These are phyloP conservation scores for Phylloscopus whistleri DNA, from an alignment of 2,113 vertebrate species.

Conservation along the genomic window DNA sequence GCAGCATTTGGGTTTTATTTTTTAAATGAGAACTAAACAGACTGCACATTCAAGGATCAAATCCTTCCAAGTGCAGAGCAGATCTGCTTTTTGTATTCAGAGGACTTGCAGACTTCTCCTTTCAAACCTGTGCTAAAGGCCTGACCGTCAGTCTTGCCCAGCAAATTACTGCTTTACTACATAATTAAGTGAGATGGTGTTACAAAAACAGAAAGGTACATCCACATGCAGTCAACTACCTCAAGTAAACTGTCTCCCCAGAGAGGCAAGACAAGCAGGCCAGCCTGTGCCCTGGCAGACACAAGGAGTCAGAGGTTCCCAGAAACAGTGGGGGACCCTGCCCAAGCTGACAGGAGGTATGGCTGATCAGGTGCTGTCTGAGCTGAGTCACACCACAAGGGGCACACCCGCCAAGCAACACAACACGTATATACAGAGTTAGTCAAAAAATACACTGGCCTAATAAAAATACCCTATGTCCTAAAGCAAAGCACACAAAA, in stretches of 20 bases:
- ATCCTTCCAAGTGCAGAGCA: rapidly evolving
- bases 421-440: rapidly evolving
- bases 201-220: not conserved
- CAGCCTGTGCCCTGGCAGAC: rapidly evolving
- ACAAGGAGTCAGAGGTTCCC: rapidly evolving
- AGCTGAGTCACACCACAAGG: not conserved
- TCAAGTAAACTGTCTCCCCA: not conserved
- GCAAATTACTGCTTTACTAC: rapidly evolving
- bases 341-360: not conserved
- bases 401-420: rapidly evolving
- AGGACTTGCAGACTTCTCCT: not conserved
- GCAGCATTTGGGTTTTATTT: not conserved
- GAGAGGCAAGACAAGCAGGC: not conserved
- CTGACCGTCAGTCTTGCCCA: not conserved
- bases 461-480: not conserved
- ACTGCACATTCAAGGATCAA: not conserved
- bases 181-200: rapidly evolving
- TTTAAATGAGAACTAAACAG: rapidly evolving
- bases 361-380: not conserved
- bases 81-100: not conserved
- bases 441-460: not conserved
- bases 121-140: not conserved
- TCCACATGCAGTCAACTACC: not conserved
- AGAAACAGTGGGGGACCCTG: not conserved
- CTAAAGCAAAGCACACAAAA: not conserved